These are phyloP conservation scores for Drosophila sulfurigaster DNA, from an alignment of 1,140 invertebrate species.

Conservation along the genomic window DNA sequence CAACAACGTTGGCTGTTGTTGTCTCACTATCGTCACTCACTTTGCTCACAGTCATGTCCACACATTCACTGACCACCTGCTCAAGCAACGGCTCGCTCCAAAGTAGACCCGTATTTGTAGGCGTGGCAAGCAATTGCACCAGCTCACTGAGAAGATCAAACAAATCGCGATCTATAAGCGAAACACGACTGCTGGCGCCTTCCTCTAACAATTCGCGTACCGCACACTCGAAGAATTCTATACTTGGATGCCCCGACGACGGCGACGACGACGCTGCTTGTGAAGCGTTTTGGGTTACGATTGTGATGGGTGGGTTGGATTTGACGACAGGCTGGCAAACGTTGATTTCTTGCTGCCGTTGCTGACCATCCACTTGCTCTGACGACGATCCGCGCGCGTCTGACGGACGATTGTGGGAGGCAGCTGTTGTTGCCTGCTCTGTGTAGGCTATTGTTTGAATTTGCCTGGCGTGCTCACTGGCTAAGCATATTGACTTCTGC, in stretches of 20 bases:
- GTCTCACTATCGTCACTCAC: conserved; percentile 69
- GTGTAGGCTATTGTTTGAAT: conserved; percentile 57
- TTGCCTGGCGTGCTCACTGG: conserved; percentile 55
- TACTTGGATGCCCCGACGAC: conserved; percentile 51
- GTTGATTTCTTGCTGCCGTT: conserved; percentile 40
- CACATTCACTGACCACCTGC: conserved; percentile 43
- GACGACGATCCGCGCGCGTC: conserved; percentile 81
- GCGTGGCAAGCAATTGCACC: conserved; percentile 52
- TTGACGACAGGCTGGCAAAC: conserved; percentile 13
- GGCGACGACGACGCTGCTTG: conserved; percentile 13
- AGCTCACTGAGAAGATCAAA: conserved; percentile 60
- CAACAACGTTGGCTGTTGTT: conserved; percentile 47
- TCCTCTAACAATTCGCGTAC: conserved; percentile 56
- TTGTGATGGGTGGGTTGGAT: conserved; percentile 36
- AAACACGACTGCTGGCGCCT: conserved; percentile 12
- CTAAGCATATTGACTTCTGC: conserved; percentile 77
- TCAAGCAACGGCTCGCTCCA: conserved; percentile 43
- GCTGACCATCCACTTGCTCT: conserved; percentile 66
- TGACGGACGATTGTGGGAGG: conserved; percentile 64
- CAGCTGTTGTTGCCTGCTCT: conserved; percentile 1
- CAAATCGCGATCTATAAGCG: conserved; percentile 55
- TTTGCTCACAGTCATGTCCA: conserved; percentile 73
- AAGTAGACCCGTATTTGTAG: conserved; percentile 61
- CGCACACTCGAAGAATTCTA: conserved; percentile 67
- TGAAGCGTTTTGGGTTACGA: conserved; percentile 38